These are phyloP conservation scores for Entomyzon cyanotis DNA, from an alignment of 2,113 vertebrate genomes.

Conservation along the genomic window DNA sequence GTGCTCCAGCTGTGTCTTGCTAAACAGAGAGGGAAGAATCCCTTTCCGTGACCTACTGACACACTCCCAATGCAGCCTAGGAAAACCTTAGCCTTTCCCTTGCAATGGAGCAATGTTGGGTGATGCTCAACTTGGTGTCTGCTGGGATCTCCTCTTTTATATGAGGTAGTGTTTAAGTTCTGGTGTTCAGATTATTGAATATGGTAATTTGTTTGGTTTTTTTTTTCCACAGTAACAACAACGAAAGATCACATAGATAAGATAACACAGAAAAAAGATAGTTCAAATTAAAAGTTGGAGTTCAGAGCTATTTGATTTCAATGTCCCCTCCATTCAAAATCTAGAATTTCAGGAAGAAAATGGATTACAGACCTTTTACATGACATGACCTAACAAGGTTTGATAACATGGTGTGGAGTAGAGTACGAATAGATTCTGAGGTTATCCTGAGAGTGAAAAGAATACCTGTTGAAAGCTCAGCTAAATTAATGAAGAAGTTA, in stretches of 20 bases:
- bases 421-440: background rate
- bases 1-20: background rate
- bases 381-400: background rate
- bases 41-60: background rate
- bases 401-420: background rate
- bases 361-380: background rate
- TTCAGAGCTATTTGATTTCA: background rate
- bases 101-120: rapidly evolving
- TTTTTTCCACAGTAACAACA: background rate
- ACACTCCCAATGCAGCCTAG: background rate
- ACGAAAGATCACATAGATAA: background rate
- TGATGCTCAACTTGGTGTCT: background rate
- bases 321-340: background rate
- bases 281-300: background rate
- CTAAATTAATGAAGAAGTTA: background rate
- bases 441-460: background rate
- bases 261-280: background rate
- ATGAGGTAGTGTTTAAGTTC: background rate
- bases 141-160: background rate
- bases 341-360: background rate
- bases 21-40: background rate
- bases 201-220: background rate
- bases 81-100: background rate
- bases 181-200: background rate
- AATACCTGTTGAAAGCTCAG: background rate